Evolutionary conservation across 2,113 vertebrate genomes (phyloP).

Genomic region (Lonchura striata): DNA sequence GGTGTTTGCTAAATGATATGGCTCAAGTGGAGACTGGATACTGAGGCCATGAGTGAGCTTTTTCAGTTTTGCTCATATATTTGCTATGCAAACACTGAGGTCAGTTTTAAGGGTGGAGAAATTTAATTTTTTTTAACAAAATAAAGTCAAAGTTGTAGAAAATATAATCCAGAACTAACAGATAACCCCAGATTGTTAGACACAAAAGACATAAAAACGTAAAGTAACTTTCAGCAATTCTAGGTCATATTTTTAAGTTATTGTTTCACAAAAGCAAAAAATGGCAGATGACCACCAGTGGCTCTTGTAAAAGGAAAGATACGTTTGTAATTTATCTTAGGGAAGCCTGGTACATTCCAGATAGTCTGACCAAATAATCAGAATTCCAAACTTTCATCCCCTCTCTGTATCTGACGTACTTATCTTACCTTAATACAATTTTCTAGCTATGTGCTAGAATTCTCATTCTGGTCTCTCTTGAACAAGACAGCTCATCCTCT

Average conservation of each 20-base stretch:
- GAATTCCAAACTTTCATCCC: not conserved
- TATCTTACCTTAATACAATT: not conserved
- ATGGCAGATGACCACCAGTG: not conserved
- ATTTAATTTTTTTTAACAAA: not conserved
- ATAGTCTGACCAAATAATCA: not conserved
- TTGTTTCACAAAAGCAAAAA: not conserved
- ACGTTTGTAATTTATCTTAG: not conserved
- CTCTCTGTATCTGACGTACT: not conserved
- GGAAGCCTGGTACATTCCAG: not conserved
- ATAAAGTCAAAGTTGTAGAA: not conserved
- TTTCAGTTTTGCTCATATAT: not conserved
- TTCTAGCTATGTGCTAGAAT: not conserved
- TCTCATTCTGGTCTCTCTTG: not conserved
- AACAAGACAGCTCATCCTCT: not conserved
- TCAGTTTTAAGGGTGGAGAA: not conserved
- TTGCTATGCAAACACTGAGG: not conserved
- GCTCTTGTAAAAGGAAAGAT: not conserved
- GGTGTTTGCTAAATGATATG: not conserved
- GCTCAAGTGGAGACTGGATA: not conserved
- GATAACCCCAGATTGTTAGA: not conserved
- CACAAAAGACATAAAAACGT: not conserved
- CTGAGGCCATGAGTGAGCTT: not conserved
- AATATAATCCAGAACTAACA: not conserved
- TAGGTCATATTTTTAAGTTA: not conserved
- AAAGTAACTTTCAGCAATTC: not conserved